Percentiles rank a stretch among this genome's conserved stretches.
phyloP scores from a whole-genome alignment of 2,888 invertebrate genomes.

The Timema podura region DNA sequence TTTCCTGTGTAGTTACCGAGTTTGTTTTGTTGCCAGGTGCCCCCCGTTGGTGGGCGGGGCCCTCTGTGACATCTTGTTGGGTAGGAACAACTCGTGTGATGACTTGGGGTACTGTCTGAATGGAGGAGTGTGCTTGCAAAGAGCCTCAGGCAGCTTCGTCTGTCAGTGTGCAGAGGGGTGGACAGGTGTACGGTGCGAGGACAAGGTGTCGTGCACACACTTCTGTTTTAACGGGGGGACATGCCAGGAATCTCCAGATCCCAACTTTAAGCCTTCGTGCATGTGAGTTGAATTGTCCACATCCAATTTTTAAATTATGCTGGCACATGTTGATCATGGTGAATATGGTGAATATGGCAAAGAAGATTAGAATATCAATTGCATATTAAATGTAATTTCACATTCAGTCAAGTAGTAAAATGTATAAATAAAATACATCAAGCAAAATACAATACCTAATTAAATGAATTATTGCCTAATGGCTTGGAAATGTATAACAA shows the following conservation, averaged over 20 bases:
- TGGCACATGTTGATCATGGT: too few relatives aligned
- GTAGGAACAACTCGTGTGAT: conserved; percentile 58
- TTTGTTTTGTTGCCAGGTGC: conserved; percentile 42
- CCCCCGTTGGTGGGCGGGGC: conserved; percentile 52
- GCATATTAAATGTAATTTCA: too few relatives aligned
- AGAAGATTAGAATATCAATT: too few relatives aligned
- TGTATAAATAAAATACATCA: too few relatives aligned
- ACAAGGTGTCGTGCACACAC: conserved; percentile 45
- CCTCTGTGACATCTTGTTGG: conserved; percentile 55
- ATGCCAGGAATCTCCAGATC: conserved; percentile 46
- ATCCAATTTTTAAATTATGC: too few relatives aligned
- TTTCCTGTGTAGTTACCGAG: too few relatives aligned
- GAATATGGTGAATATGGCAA: too few relatives aligned
- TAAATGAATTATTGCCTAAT: too few relatives aligned
- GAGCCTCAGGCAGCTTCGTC: conserved; percentile 41
- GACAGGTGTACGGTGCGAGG: conserved; percentile 54
- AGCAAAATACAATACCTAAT: too few relatives aligned
- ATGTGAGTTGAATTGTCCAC: conserved; percentile 39
- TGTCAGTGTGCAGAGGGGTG: conserved; percentile 57
- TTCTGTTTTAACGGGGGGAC: conserved; percentile 54
- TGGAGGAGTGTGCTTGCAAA: conserved; percentile 52
- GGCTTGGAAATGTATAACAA: too few relatives aligned
- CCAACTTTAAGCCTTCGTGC: conserved; percentile 43
- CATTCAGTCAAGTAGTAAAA: too few relatives aligned
- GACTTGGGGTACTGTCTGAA: conserved; percentile 51